Evolutionary conservation across 2,113 vertebrate genomes (phyloP).

Genomic region (Sphyrna mokarran): DNA sequence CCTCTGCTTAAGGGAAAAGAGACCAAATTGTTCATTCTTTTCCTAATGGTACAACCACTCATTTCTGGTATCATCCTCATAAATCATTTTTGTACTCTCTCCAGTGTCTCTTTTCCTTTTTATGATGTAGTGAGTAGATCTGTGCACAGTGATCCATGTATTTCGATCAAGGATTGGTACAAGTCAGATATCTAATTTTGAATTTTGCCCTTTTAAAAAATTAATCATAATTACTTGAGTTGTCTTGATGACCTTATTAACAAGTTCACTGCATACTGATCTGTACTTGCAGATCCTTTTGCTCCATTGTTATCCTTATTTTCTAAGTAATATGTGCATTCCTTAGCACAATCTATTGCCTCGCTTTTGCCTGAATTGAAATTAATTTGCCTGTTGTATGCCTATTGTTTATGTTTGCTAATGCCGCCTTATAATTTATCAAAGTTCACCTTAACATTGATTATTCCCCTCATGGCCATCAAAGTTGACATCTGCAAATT

Average conservation of each 20-base stretch:
- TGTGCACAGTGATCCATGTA: neutral
- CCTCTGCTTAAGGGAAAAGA: neutral
- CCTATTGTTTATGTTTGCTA: too few relatives aligned
- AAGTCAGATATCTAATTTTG: neutral
- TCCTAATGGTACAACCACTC: neutral
- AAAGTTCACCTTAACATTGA: neutral
- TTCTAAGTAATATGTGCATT: too few relatives aligned
- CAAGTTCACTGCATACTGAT: too few relatives aligned
- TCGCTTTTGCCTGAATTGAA: too few relatives aligned
- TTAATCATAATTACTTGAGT: neutral
- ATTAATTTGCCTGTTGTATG: too few relatives aligned
- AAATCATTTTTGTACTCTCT: neutral
- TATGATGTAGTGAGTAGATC: neutral
- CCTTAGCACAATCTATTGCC: too few relatives aligned
- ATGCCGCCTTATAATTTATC: neutral
- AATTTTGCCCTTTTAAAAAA: neutral
- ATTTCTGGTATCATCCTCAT: neutral
- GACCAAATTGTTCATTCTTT: neutral
- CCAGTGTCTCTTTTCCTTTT: neutral
- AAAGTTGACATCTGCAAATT: neutral
- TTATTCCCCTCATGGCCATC: neutral
- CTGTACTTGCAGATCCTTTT: too few relatives aligned
- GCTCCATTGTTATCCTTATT: too few relatives aligned
- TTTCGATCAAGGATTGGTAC: neutral
- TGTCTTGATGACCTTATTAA: neutral